Evolutionary conservation across 2,113 vertebrate species (phyloP).

Genomic region (Galeopterus variegatus): DNA sequence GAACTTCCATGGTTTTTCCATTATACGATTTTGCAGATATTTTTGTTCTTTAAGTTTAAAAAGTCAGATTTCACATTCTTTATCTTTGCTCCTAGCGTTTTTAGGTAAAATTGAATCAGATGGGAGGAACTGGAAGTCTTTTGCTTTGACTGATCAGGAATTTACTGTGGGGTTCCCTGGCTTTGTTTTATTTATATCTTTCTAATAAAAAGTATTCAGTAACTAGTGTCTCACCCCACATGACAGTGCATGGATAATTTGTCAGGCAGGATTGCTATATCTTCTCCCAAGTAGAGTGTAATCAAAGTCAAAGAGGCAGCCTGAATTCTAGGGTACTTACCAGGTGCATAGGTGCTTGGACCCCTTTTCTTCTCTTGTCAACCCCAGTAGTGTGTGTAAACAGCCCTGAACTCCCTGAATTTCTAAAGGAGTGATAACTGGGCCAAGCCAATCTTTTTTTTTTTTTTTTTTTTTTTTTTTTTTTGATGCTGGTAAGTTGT

Average conservation of each 20-base stretch:
- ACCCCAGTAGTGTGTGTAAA: not conserved
- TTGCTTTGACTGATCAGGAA: not conserved
- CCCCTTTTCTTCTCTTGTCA: not conserved
- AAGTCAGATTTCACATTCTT: not conserved
- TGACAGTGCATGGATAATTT: not conserved
- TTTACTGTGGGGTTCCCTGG: not conserved
- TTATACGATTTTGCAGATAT: not conserved
- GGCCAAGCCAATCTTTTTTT: not conserved
- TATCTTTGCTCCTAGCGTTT: not conserved
- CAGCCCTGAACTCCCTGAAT: not conserved
- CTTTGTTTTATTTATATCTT: not conserved
- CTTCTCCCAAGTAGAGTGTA: not conserved
- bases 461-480: slow-evolving; percentile 1
- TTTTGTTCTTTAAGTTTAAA: slow-evolving; percentile 10
- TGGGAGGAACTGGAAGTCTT: not conserved
- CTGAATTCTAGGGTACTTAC: not conserved
- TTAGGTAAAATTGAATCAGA: slow-evolving; percentile 3
- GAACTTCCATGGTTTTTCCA: slow-evolving; percentile 29
- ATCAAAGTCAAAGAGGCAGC: not conserved
- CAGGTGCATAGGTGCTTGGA: not conserved
- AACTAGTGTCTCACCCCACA: not conserved
- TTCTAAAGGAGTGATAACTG: not conserved
- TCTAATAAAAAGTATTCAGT: not conserved
- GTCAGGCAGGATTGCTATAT: not conserved
- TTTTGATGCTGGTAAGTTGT: not conserved